These are phyloP conservation scores for Bombus affinis DNA, from an alignment of 1,140 invertebrate species.

Conservation along the genomic window DNA sequence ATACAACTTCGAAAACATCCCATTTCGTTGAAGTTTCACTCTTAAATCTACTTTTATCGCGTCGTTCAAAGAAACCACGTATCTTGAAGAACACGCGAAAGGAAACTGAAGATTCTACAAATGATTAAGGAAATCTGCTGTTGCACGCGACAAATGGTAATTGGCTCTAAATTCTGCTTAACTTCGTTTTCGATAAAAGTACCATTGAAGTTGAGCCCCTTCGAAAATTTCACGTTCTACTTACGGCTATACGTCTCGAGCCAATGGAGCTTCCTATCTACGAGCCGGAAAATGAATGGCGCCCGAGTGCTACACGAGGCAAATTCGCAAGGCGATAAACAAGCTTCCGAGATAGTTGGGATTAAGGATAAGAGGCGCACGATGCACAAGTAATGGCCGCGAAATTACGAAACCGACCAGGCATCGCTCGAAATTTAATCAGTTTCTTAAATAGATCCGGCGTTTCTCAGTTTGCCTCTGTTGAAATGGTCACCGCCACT, in stretches of 20 bases:
- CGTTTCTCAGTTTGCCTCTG: background rate
- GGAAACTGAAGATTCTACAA: background rate
- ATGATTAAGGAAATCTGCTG: background rate
- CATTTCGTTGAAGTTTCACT: background rate
- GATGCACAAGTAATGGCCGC: constrained; percentile 23
- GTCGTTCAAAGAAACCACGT: background rate
- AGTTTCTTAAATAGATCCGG: constrained; percentile 28
- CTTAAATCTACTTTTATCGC: background rate
- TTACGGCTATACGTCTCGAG: background rate
- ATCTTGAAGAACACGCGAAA: background rate
- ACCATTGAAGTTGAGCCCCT: background rate
- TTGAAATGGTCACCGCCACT: no score
- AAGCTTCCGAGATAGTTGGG: constrained; percentile 41
- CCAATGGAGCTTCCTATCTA: background rate
- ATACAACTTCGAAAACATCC: background rate
- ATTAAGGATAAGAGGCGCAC: constrained; percentile 27
- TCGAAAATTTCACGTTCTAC: background rate
- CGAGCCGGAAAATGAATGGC: constrained; percentile 25
- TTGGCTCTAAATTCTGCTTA: background rate
- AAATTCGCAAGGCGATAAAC: constrained; percentile 40
- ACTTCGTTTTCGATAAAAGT: background rate
- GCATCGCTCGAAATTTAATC: constrained; percentile 28
- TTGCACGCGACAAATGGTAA: background rate
- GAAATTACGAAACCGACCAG: constrained; percentile 46
- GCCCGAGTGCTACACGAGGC: constrained; percentile 6